Evolutionary conservation across 2,888 invertebrate species (phyloP).

Genomic region (Nineta flava): DNA sequence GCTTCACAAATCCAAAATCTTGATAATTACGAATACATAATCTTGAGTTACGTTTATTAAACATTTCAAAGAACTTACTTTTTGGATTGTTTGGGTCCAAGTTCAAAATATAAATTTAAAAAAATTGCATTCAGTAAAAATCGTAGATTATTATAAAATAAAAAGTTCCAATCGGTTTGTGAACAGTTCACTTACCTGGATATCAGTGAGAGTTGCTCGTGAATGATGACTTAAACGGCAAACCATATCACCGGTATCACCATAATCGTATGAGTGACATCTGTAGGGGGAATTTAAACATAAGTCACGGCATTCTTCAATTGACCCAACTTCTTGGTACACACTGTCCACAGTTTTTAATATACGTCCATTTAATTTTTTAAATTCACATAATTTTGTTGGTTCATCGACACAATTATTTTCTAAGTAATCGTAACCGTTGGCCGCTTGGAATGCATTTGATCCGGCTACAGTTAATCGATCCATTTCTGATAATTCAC

Average conservation of each 20-base stretch:
- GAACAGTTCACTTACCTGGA: slow-evolving; percentile 52
- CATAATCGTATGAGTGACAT: slow-evolving; percentile 88
- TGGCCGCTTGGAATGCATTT: slow-evolving; percentile 42
- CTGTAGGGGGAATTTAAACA: slow-evolving; percentile 80
- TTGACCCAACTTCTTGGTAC: slow-evolving; percentile 72
- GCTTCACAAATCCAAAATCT: too few species aligned
- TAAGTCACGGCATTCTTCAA: slow-evolving; percentile 77
- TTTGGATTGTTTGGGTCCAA: too few species aligned
- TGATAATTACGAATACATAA: too few species aligned
- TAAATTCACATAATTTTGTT: slow-evolving; percentile 88
- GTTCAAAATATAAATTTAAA: too few species aligned
- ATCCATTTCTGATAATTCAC: slow-evolving; percentile 83
- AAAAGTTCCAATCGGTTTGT: too few species aligned
- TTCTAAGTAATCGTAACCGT: slow-evolving; percentile 65
- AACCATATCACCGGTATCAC: slow-evolving; percentile 84
- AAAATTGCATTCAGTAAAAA: too few species aligned
- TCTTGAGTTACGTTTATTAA: too few species aligned
- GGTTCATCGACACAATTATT: slow-evolving; percentile 89
- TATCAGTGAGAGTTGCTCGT: slow-evolving; percentile 72
- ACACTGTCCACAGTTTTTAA: slow-evolving; percentile 89
- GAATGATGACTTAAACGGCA: slow-evolving; percentile 87
- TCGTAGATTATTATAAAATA: too few species aligned
- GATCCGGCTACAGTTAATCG: slow-evolving; percentile 75
- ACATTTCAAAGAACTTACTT: too few species aligned
- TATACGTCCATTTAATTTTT: slow-evolving; percentile 73